Conservation (phyloP, 2,797 vertebrate species). For the Sebastes trivittatus region DNA sequence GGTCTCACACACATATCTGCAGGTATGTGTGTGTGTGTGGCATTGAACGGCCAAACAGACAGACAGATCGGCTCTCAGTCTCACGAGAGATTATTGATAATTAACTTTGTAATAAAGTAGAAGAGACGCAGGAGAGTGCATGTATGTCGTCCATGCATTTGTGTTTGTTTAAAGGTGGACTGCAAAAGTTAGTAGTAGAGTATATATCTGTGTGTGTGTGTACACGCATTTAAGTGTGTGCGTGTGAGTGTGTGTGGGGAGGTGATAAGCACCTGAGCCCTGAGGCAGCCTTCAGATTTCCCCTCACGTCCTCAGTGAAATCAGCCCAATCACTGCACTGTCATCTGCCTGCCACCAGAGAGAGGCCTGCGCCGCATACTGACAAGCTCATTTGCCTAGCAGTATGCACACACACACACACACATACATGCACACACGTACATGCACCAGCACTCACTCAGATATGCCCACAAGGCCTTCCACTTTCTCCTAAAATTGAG, state of each 20-base stretch:
- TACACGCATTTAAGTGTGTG: neutral
- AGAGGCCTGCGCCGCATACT: conserved; percentile 74
- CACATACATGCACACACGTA: neutral
- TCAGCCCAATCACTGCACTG: conserved; percentile 80
- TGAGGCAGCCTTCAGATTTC: conserved; percentile 76
- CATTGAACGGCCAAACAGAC: conserved; percentile 20
- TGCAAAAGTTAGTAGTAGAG: conserved; percentile 33
- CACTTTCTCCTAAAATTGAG: conserved; percentile 57
- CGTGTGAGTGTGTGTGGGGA: conserved; percentile 47
- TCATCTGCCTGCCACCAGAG: conserved; percentile 78
- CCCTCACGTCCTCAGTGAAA: conserved; percentile 77
- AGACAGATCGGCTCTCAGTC: conserved; percentile 11
- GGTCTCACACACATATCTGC: conserved; percentile 7
- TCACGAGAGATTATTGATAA: conserved; percentile 59
- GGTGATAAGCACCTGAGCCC: conserved; percentile 80
- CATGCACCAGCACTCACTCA: conserved; percentile 6
- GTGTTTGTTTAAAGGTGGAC: neutral
- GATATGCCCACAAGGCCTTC: conserved; percentile 48
- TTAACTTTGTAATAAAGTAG: conserved; percentile 64
- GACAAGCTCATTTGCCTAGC: conserved; percentile 74
- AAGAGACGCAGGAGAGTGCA: conserved; percentile 4
- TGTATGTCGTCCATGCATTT: neutral
- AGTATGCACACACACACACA: neutral
- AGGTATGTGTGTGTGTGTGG: neutral
- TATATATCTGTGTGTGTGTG: neutral